phyloP scores from a whole-genome alignment of 2,797 vertebrate species.

The Cyclopterus lumpus region DNA sequence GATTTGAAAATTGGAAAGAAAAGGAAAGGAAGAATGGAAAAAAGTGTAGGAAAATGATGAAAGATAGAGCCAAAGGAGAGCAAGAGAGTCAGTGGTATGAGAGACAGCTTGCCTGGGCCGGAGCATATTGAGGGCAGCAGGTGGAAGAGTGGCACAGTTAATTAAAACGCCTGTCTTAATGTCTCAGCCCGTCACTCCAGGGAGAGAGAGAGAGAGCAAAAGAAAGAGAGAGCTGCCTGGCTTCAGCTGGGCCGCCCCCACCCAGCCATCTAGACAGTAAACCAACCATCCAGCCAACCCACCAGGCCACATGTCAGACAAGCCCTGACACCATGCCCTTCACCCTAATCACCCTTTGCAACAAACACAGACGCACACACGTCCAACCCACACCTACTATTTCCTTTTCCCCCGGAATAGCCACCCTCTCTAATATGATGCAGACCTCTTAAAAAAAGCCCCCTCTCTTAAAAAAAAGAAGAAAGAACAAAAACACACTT shows the following conservation, averaged over 20 bases:
- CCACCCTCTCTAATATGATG: constrained; percentile 45
- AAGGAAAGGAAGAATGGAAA: constrained; percentile 37
- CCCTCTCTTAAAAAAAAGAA: constrained; percentile 19
- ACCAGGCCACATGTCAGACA: constrained; percentile 82
- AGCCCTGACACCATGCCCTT: constrained; percentile 79
- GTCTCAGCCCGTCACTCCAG: constrained; percentile 82
- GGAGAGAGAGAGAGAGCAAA: constrained; percentile 38
- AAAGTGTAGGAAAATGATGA: constrained; percentile 44
- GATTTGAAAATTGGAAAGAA: constrained; percentile 63
- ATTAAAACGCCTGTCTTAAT: constrained; percentile 86
- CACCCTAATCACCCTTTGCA: constrained; percentile 70
- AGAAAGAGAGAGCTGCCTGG: constrained; percentile 66
- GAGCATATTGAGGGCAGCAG: constrained; percentile 85
- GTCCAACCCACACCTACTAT: constrained; percentile 22
- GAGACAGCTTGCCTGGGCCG: constrained; percentile 80
- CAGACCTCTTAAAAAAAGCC: constrained; percentile 22
- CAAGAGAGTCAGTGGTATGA: constrained; percentile 70
- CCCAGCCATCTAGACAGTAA: constrained; percentile 69
- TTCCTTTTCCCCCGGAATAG: constrained; percentile 23
- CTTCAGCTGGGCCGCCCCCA: constrained; percentile 74
- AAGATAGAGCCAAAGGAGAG: constrained; percentile 66
- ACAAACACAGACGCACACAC: constrained; percentile 24
- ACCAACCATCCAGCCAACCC: constrained; percentile 74
- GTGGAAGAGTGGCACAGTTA: constrained; percentile 85
- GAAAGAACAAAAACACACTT: constrained; percentile 62